Evolutionary conservation across 2,797 vertebrate species (phyloP).

Genomic region (Scolopax rusticola): DNA sequence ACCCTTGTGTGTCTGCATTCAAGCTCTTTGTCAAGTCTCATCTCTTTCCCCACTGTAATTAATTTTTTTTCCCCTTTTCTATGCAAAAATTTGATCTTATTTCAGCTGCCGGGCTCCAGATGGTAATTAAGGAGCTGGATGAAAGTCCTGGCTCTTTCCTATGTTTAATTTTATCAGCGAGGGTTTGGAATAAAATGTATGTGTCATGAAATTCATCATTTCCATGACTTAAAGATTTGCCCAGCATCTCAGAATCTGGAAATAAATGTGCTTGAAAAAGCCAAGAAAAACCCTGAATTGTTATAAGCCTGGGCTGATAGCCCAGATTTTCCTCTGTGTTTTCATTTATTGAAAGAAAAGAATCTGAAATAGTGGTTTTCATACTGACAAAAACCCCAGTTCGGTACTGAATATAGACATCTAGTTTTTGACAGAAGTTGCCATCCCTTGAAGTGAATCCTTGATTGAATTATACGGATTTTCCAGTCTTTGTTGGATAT

Average conservation of each 20-base stretch:
- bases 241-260: conserved; percentile 32
- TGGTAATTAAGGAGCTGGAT: conserved; percentile 41
- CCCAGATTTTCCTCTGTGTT: conserved; percentile 7
- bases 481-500: not conserved
- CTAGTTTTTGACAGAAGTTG: not conserved
- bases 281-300: conserved; percentile 41
- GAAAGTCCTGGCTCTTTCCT: conserved; percentile 7
- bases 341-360: conserved; percentile 47
- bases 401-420: not conserved
- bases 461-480: not conserved
- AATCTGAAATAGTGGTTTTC: not conserved
- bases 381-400: not conserved
- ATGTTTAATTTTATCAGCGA: not conserved
- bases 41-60: not conserved
- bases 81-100: not conserved
- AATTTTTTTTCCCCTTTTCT: not conserved
- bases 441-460: not conserved
- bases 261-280: not conserved
- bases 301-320: conserved; percentile 34
- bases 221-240: conserved; percentile 56
- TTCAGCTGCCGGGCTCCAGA: conserved; percentile 11
- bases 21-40: not conserved
- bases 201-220: conserved; percentile 28
- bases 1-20: not conserved
- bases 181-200: not conserved